These are phyloP conservation scores for Amiota minor DNA, from an alignment of 2,888 invertebrate genomes.

Conservation along the genomic window DNA sequence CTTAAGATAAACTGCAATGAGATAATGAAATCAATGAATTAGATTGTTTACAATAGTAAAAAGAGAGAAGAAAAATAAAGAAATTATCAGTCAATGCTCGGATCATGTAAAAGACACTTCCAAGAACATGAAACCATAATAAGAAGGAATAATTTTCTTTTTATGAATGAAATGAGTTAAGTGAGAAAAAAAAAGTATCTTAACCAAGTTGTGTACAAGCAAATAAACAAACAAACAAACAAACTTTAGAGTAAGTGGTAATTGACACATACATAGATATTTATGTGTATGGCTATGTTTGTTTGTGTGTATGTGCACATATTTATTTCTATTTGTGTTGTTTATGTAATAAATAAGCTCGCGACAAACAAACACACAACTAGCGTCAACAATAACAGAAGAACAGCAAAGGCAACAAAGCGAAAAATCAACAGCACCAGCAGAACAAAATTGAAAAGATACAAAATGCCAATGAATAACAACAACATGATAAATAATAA, in stretches of 20 bases:
- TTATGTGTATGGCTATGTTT: not conserved
- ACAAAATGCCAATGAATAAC: slow-evolving; percentile 6
- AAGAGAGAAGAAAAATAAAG: too few species aligned
- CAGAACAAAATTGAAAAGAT: slow-evolving; percentile 17
- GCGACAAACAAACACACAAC: slow-evolving; percentile 42
- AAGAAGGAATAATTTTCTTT: not conserved
- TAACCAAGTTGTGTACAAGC: slow-evolving; percentile 22
- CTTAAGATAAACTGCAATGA: too few species aligned
- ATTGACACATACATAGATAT: not conserved
- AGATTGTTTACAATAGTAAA: too few species aligned
- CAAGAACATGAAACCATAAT: too few species aligned
- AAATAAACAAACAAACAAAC: slow-evolving; percentile 34
- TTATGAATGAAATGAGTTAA: slow-evolving; percentile 48
- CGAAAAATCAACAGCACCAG: slow-evolving; percentile 44
- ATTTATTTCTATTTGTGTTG: too few species aligned
- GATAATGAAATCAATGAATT: too few species aligned
- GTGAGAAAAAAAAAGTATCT: slow-evolving; percentile 37
- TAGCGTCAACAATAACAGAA: slow-evolving; percentile 51
- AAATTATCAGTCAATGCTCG: too few species aligned
- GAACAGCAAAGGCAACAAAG: slow-evolving; percentile 52
- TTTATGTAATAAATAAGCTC: slow-evolving; percentile 15
- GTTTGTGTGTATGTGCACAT: slow-evolving; percentile 12
- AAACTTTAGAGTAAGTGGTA: not conserved
- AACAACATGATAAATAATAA: slow-evolving; percentile 15
- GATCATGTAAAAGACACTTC: too few species aligned